A percentile compares a stretch with the other conserved stretches of the same genome.
Evolutionary conservation across 2,797 vertebrate genomes (phyloP).

Genomic region (Eulemur rubriventer): DNA sequence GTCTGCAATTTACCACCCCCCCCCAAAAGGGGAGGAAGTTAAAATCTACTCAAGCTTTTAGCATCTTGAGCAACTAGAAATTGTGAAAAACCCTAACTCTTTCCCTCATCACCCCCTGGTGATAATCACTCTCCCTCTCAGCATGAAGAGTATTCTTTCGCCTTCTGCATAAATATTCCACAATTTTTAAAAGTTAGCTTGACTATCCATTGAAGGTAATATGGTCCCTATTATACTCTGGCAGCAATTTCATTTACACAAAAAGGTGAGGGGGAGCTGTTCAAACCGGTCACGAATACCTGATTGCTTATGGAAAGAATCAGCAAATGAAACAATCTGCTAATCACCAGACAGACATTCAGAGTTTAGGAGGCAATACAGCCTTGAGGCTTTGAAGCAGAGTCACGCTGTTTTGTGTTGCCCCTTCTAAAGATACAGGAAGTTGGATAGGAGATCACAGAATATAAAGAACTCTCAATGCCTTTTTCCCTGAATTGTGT

Average conservation of each 20-base stretch:
- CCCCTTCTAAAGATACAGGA: not conserved
- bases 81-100: not conserved
- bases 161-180: not conserved
- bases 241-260: not conserved
- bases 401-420: not conserved
- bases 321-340: not conserved
- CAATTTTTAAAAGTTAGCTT: conserved; percentile 34
- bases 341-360: not conserved
- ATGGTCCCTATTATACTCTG: not conserved
- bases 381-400: not conserved
- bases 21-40: not conserved
- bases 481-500: not conserved
- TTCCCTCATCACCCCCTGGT: not conserved
- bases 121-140: not conserved
- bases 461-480: not conserved
- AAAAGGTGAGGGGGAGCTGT: not conserved
- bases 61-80: not conserved
- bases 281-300: not conserved
- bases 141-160: not conserved
- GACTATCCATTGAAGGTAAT: not conserved
- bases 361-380: not conserved
- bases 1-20: not conserved
- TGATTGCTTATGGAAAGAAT: not conserved
- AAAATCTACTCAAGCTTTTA: not conserved
- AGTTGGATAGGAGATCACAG: not conserved